Evolutionary conservation across 2,113 vertebrate species (phyloP).

Genomic region (Nyctibius bracteatus): DNA sequence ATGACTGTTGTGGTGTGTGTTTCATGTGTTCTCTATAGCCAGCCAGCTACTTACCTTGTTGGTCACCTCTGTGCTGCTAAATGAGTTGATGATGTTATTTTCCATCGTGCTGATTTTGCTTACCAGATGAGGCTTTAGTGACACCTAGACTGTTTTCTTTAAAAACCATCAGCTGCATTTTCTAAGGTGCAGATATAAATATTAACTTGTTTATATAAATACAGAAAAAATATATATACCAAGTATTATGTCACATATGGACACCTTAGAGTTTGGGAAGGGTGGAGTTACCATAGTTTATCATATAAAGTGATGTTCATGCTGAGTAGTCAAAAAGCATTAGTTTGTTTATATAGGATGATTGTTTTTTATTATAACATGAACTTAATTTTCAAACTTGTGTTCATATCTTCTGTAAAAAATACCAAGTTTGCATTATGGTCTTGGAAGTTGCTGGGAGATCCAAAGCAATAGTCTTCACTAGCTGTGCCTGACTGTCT

Average conservation of each 20-base stretch:
- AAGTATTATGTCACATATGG: background rate
- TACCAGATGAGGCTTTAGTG: background rate
- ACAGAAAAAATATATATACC: background rate
- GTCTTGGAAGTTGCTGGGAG: background rate
- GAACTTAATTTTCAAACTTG: background rate
- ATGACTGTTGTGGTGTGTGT: background rate
- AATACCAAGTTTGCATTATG: background rate
- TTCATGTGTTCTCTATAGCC: background rate
- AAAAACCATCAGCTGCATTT: background rate
- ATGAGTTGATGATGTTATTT: background rate
- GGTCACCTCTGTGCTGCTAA: background rate
- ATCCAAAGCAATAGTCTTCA: background rate
- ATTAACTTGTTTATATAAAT: background rate
- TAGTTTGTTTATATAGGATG: background rate
- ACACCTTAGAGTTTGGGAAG: background rate
- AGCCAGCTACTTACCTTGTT: background rate
- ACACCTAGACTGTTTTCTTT: background rate
- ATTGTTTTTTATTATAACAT: background rate
- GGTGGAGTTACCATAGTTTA: background rate
- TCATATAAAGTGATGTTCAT: background rate
- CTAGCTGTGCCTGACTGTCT: background rate
- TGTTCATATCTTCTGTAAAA: background rate
- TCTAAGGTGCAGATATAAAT: background rate
- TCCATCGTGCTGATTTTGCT: background rate
- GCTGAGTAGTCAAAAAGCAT: background rate